Evolutionary conservation across 2,888 invertebrate species (phyloP).

Genomic region (Cosmia trapezina): DNA sequence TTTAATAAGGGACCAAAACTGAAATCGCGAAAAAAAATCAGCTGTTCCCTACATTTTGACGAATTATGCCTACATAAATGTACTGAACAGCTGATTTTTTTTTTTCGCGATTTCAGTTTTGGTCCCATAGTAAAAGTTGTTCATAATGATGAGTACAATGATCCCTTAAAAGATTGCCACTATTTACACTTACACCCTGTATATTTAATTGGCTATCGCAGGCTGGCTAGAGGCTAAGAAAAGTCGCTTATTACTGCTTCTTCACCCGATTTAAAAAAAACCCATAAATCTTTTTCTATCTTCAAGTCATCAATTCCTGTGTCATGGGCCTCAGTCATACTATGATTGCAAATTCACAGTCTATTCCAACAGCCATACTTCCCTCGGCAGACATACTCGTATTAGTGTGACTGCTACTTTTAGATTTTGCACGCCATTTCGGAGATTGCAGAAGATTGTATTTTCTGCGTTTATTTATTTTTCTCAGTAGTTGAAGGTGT

Average conservation of each 20-base stretch:
- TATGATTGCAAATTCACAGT: not conserved
- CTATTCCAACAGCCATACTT: not conserved
- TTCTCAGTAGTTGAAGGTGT: constrained; percentile 17
- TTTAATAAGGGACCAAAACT: too few species aligned
- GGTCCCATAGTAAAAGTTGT: too few species aligned
- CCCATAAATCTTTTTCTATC: not conserved
- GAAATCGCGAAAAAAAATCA: too few species aligned
- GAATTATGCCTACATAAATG: too few species aligned
- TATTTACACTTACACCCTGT: too few species aligned
- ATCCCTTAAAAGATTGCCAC: too few species aligned
- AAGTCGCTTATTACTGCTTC: not conserved
- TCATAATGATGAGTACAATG: too few species aligned
- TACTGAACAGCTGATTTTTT: too few species aligned
- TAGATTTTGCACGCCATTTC: not conserved
- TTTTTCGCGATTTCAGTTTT: too few species aligned
- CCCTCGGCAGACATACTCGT: not conserved
- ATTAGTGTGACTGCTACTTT: not conserved
- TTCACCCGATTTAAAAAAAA: not conserved
- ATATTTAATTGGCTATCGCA: not conserved
- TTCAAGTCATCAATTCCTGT: not conserved
- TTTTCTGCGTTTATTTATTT: constrained; percentile 5
- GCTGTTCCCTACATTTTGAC: too few species aligned
- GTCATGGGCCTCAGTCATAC: not conserved
- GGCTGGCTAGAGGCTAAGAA: not conserved
- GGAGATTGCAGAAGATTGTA: not conserved